Percentiles rank a stretch among this genome's conserved stretches.
phyloP scores from a whole-genome alignment of 2,797 vertebrate genomes.

The Hypotaenidia okinawae region DNA sequence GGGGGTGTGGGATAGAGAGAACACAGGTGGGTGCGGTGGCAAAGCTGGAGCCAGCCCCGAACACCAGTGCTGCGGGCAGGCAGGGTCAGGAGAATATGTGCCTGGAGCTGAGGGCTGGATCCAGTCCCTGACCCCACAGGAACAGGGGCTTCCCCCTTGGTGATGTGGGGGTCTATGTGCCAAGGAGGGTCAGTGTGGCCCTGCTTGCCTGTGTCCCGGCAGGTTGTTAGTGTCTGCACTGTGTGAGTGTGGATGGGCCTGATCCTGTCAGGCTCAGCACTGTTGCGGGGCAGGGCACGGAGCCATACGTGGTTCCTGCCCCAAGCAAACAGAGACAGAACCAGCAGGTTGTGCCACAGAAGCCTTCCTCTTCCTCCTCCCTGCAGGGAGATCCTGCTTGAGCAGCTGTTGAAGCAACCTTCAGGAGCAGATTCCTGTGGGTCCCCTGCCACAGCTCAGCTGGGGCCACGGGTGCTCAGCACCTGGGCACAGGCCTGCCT shows the following conservation, averaged over 20 bases:
- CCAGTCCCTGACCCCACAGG: neutral
- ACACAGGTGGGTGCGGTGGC: neutral
- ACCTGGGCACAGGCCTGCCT: neutral
- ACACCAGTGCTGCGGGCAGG: neutral
- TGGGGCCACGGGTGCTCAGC: neutral
- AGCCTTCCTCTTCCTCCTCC: neutral
- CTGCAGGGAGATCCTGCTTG: accelerated
- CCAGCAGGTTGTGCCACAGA: neutral
- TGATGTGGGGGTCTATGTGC: neutral
- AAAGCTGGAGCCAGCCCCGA: neutral
- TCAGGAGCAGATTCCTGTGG: neutral
- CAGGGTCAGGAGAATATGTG: neutral
- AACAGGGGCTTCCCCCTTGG: neutral
- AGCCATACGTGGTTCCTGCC: neutral
- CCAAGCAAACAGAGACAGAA: neutral
- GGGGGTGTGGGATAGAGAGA: neutral
- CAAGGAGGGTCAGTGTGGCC: neutral
- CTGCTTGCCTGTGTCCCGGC: neutral
- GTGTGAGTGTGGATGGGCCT: neutral
- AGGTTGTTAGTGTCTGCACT: neutral
- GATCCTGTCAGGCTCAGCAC: neutral
- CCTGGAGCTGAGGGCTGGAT: neutral
- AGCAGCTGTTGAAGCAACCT: neutral
- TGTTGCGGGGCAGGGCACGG: neutral
- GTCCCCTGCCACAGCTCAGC: neutral